Percentiles rank a stretch among this genome's conserved stretches.
phyloP scores from a whole-genome alignment of 2,113 vertebrate genomes.

The Aix galericulata region DNA sequence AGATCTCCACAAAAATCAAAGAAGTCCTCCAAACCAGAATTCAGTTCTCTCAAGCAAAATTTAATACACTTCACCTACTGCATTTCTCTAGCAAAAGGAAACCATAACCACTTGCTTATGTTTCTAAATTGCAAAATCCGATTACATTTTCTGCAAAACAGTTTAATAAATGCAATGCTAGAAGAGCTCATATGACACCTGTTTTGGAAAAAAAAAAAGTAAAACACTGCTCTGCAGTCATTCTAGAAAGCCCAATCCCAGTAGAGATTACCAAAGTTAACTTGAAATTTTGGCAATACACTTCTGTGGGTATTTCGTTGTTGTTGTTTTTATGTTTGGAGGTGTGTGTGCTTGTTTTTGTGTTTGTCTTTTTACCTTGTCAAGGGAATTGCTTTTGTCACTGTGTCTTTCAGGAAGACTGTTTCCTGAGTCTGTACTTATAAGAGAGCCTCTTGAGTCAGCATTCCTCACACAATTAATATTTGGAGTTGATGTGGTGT shows the following conservation, averaged over 20 bases:
- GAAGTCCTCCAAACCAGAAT: background rate
- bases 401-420: conserved; percentile 88
- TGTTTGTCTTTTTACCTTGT: conserved; percentile 84
- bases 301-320: background rate
- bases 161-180: background rate
- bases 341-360: background rate
- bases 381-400: conserved; percentile 91
- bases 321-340: background rate
- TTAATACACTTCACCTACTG: background rate
- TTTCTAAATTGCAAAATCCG: background rate
- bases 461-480: conserved; percentile 89
- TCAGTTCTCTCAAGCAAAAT: background rate
- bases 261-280: background rate
- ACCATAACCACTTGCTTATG: background rate
- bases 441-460: conserved; percentile 93
- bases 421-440: conserved; percentile 94
- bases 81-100: background rate
- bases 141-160: background rate
- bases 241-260: background rate
- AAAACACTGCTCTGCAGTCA: background rate
- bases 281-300: background rate
- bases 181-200: background rate
- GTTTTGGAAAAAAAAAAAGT: background rate
- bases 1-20: background rate
- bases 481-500: conserved; percentile 91